Evolutionary conservation across 2,888 invertebrate genomes (phyloP).

Genomic region (Prosopocoilus inquinatus): DNA sequence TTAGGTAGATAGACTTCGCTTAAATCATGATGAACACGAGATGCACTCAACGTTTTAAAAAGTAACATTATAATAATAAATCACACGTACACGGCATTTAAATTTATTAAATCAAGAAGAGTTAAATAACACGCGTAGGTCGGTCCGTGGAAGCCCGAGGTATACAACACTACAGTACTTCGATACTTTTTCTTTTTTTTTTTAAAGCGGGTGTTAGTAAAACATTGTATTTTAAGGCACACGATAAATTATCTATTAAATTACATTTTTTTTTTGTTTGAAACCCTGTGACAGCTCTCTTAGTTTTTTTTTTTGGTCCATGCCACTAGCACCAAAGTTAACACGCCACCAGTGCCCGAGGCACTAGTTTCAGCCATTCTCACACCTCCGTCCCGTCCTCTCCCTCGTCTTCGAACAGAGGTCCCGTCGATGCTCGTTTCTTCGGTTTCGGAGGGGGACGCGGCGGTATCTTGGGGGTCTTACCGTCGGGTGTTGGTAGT

Average conservation of each 20-base stretch:
- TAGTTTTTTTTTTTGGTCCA: conserved; percentile 24
- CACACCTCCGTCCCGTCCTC: conserved; percentile 89
- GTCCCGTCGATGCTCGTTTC: conserved; percentile 71
- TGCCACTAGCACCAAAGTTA: conserved; percentile 30
- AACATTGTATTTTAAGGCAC: conserved; percentile 15
- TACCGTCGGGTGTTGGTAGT: conserved; percentile 25
- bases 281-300: conserved; percentile 27
- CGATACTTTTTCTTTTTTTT: too few relatives aligned
- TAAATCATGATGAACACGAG: too few relatives aligned
- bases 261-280: conserved; percentile 23
- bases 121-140: background rate
- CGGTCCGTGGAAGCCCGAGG: conserved; percentile 14
- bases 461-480: conserved; percentile 69
- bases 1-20: too few relatives aligned
- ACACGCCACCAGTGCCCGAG: conserved; percentile 41
- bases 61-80: too few relatives aligned
- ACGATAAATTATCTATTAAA: conserved; percentile 12
- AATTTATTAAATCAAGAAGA: background rate
- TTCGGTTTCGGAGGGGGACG: conserved; percentile 82
- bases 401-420: conserved; percentile 82
- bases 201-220: background rate
- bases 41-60: too few relatives aligned
- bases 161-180: background rate
- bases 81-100: background rate
- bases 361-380: conserved; percentile 51